Evolutionary conservation across 2,888 invertebrate genomes (phyloP).

Genomic region (Drosophila flavopinicola): DNA sequence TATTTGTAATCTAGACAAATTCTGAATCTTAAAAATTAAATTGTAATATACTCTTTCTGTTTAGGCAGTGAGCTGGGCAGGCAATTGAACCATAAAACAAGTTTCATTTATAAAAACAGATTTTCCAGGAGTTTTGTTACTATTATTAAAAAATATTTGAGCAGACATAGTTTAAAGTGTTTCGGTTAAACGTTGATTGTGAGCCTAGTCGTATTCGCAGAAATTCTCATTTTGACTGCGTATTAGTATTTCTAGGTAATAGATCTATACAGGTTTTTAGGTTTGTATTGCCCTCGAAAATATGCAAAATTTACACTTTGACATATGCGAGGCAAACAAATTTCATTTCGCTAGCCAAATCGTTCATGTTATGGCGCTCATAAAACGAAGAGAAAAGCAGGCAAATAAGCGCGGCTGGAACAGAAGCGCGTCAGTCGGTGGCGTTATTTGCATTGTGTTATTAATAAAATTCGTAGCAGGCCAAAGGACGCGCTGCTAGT

Average conservation of each 20-base stretch:
- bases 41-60: no score
- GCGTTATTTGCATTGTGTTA: constrained; percentile 73
- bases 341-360: constrained; percentile 50
- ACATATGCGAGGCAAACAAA: constrained; percentile 42
- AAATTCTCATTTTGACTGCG: neutral
- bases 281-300: constrained; percentile 19
- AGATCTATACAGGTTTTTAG: neutral
- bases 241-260: constrained; percentile 6
- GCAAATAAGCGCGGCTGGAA: constrained; percentile 31
- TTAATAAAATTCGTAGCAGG: constrained; percentile 68
- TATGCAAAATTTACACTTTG: constrained; percentile 63
- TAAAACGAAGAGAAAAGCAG: constrained; percentile 43
- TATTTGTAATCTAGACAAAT: no score
- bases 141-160: no score
- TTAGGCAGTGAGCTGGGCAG: no score
- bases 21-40: no score
- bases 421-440: constrained; percentile 42
- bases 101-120: no score
- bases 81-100: no score
- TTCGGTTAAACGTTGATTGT: neutral
- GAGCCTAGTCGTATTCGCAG: neutral
- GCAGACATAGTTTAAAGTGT: no score
- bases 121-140: no score
- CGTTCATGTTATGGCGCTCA: constrained; percentile 42
- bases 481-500: constrained; percentile 39